Evolutionary conservation across 2,113 vertebrate genomes (phyloP).

Genomic region (Spea bombifrons): DNA sequence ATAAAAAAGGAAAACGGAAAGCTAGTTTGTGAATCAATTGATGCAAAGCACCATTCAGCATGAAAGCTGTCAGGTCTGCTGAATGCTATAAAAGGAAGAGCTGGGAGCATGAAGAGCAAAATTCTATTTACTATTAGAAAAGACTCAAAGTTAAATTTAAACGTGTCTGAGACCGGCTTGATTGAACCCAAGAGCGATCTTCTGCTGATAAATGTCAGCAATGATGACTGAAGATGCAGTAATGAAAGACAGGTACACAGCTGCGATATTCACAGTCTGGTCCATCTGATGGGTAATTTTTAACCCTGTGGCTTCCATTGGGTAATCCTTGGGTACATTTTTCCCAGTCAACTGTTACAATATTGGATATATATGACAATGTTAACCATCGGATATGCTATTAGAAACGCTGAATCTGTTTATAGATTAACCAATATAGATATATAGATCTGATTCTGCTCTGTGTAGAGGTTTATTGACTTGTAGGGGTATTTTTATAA

Average conservation of each 20-base stretch:
- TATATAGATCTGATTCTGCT: too few relatives aligned
- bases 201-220: constrained; percentile 40
- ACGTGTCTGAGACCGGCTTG: constrained; percentile 27
- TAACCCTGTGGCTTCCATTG: background rate
- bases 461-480: too few relatives aligned
- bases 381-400: too few relatives aligned
- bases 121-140: constrained; percentile 50
- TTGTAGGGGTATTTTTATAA: too few relatives aligned
- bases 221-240: constrained; percentile 7
- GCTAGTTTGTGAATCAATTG: constrained; percentile 13
- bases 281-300: background rate
- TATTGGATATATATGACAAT: too few relatives aligned
- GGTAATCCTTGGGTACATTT: too few relatives aligned
- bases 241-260: background rate
- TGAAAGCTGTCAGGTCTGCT: background rate
- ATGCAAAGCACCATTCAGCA: background rate
- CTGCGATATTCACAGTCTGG: background rate
- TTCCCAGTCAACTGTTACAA: too few relatives aligned
- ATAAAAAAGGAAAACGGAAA: constrained; percentile 2
- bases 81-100: background rate
- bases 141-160: constrained; percentile 30
- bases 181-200: constrained; percentile 36
- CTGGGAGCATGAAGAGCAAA: constrained; percentile 37
- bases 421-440: too few relatives aligned
- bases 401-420: too few relatives aligned